phyloP scores from a whole-genome alignment of 2,113 vertebrate species.

The Emberiza fucata region DNA sequence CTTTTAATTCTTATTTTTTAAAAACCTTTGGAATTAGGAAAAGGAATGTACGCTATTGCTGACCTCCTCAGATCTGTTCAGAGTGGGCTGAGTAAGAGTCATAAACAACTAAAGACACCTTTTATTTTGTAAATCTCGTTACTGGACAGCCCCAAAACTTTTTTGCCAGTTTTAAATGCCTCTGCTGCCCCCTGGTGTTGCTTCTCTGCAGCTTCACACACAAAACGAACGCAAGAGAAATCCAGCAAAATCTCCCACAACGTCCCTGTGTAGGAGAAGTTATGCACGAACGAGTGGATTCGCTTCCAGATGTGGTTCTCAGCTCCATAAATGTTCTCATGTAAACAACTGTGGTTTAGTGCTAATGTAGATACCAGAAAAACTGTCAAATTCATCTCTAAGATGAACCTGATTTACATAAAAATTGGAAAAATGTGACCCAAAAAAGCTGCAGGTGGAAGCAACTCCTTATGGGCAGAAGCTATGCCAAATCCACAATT shows the following conservation, averaged over 20 bases:
- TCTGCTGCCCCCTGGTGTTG: neutral
- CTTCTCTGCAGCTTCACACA: neutral
- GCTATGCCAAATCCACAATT: neutral
- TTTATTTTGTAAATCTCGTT: neutral
- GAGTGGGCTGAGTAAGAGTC: neutral
- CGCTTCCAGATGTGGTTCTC: neutral
- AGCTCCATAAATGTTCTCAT: neutral
- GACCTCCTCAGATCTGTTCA: neutral
- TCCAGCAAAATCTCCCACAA: neutral
- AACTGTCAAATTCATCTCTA: neutral
- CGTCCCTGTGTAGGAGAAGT: neutral
- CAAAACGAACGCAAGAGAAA: neutral
- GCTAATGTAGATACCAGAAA: neutral
- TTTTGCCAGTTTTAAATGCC: neutral
- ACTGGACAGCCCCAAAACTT: neutral
- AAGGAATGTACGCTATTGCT: neutral
- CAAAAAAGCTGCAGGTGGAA: neutral
- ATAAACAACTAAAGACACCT: neutral
- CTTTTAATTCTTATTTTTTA: neutral
- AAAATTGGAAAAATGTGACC: neutral
- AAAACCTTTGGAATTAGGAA: neutral
- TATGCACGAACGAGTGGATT: rapidly evolving
- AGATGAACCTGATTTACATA: neutral
- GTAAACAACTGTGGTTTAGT: neutral
- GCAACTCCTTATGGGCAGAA: neutral